Evolutionary conservation across 1,140 invertebrate species (phyloP), one percentile per base, ranked within the genome.

Genomic region (Condylostylus longicornis): DNA sequence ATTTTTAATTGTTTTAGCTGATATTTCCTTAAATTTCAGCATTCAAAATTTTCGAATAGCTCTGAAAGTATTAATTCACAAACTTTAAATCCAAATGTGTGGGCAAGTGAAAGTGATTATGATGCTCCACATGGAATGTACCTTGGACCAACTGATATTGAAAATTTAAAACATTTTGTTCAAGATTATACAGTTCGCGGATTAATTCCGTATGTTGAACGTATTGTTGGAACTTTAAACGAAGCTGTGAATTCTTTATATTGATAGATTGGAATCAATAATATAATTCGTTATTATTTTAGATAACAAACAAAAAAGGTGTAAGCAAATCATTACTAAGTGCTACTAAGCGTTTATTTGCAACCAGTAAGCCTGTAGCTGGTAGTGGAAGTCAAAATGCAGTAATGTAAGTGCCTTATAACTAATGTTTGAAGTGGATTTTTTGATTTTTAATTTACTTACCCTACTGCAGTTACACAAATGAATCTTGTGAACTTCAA

Each of bases 271-370:
- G n/a, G n/a, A 14, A 6, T 14, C 28, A 33, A 33, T 33, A 17
- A 18, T 13, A 7, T 5, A 21, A 29, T 1, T 32, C 28, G 27
- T 30, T 36, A 29, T 37, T 36, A 27, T 43, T 42, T 22, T 41
- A 71, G 68, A 72, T 80, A 40, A 74, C 80, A 14, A 86, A 84
- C 51, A 83, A 83, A 51, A 93, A 93, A 65, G 85, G 87, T 7
- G 79, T 94, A 1, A 90, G 88, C 56, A 74, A 87, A 51, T 91
- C 88, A 2, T 63, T 97, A 25, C 73, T 96, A 31, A 90, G 83
- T 63, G 90, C 86, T 7, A 93, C 90, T 6, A 93, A 90, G 66
- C 70, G 91, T 48, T 91, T 87, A 82, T 95, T 96, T 66, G 87
- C 82, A 22, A 81, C 82, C 9, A 87, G 76, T 51, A 91, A 90